phyloP scores from a whole-genome alignment of 1,140 invertebrate genomes.

The Pinna nobilis region DNA sequence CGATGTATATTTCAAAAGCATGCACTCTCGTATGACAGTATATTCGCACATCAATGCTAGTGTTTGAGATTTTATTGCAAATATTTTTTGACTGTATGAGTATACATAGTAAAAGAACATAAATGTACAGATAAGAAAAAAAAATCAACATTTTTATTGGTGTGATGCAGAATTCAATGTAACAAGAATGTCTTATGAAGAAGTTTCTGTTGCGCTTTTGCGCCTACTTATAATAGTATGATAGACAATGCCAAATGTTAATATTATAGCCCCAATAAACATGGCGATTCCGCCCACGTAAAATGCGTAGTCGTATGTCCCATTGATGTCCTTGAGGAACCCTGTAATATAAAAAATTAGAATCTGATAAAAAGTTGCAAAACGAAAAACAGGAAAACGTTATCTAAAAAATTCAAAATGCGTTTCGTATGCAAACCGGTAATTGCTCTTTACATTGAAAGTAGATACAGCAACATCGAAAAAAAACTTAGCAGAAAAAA shows the following conservation, averaged over 20 bases:
- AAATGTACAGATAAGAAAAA: too few species aligned
- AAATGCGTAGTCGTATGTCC: constrained; percentile 54
- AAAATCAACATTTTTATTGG: too few species aligned
- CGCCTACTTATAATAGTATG: too few species aligned
- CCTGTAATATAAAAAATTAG: constrained; percentile 39
- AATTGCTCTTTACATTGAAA: background rate
- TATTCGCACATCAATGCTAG: too few species aligned
- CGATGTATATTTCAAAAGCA: too few species aligned
- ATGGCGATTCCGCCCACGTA: constrained; percentile 52
- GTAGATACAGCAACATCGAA: background rate
- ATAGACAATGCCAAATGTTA: background rate
- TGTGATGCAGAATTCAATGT: too few species aligned
- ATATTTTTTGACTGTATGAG: too few species aligned
- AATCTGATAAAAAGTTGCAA: background rate
- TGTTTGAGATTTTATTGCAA: too few species aligned
- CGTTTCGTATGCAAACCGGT: background rate
- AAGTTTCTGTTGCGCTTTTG: too few species aligned
- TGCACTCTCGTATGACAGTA: too few species aligned
- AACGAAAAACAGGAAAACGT: background rate
- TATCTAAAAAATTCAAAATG: background rate
- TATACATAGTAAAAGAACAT: too few species aligned
- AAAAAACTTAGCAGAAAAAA: background rate
- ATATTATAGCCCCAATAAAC: constrained; percentile 43
- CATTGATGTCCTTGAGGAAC: constrained; percentile 53
- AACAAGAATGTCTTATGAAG: too few species aligned